Evolutionary conservation across 1,140 invertebrate genomes (phyloP), one percentile per base, ranked within the genome.

Genomic region (Pissodes strobi): DNA sequence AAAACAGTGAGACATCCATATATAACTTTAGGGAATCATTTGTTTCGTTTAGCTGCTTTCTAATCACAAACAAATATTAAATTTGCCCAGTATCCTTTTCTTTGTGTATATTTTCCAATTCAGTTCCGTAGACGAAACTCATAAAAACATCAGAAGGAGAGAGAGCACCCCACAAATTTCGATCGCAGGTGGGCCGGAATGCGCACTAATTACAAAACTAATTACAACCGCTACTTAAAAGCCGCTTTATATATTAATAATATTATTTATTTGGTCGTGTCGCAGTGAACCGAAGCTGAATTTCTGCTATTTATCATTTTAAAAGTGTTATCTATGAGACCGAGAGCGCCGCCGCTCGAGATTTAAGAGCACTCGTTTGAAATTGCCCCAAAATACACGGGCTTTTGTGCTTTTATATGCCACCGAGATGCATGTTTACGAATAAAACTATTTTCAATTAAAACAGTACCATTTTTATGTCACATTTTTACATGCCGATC

Each of bases 141-240:
- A 27, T 27, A 49, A 49, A 49, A 49, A 49, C 25, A 49, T 49
- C 46, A 23, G 22, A 25, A 13, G 9, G 21, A 6, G 21, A 15
- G 22, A 49, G 38, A 37, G 51, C 19, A 46, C 37, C 39, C 52
- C 52, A 56, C 52, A 56, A 56, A 56, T 56, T 56, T 21, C 37
- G 68, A 59, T 41, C 68, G 25, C 69, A 70, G 69, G 69, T 70
- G 69, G 49, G 25, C 1, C 34, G 18, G 52, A 57, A 60, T 67
- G 60, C 66, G 57, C 62, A 56, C 61, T 66, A 63, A 70, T 70
- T 70, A 68, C 69, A 70, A 70, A 70, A 70, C 69, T 70, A 70
- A 70, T 70, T 70, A 70, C 64, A 64, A 70, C 55, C 66, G 66
- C 62, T 70, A 64, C 65, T 66, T 64, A 68, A 63, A 68, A 66